Base-by-base conservation (phyloP, 2,113 vertebrate genomes). In the Chionis minor region DNA sequence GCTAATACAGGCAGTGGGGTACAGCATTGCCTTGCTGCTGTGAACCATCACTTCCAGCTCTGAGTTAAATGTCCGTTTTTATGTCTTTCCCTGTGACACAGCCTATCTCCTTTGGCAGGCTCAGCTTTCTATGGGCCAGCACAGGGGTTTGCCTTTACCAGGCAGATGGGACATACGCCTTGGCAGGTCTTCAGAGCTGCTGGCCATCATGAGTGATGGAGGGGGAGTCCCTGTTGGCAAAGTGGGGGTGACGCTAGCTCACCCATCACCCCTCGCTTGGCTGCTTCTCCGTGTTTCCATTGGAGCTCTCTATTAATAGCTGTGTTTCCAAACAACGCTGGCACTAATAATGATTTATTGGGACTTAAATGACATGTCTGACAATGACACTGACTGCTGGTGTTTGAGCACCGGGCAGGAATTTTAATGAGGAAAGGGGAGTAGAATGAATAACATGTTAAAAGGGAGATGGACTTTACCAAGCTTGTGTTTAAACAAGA, bases 361-460 rank as follows among this genome's bases (percentile, higher is more conserved):
- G 14, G 69, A 84, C 90, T 92, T 93, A 73, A 96, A 84, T 87
- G 94, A 81, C 72, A 66, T 8, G 14, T 88, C 88, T 94, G 95
- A 94, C 86, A 94, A 84, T 67, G 94, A 90, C 77, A 94, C 22
- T 83, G 90, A 72, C 83, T 94, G 86, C 75, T 96, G 52, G 40
- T 88, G 79, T 86, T 95, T 65, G 74, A 91, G 45, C 58, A 94
- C 63, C 2, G 1, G 61, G 71, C 33, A 88, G 86, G 96, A 94
- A 96, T 97, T 97, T 96, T 94, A 92, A 94, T 83, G 80, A 88
- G 44, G 73, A 86, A 89, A 74, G 79, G 51, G 79, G 51, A 92
- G 26, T 23, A 88, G 78, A 92, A 96, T 74, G 54, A 88, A 95
- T 82, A 56, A 84, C 0, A 7, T 32, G 24, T 82, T 90, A 78